Evolutionary conservation across 1,140 invertebrate species (phyloP).

Genomic region (Chlorops oryzae): DNA sequence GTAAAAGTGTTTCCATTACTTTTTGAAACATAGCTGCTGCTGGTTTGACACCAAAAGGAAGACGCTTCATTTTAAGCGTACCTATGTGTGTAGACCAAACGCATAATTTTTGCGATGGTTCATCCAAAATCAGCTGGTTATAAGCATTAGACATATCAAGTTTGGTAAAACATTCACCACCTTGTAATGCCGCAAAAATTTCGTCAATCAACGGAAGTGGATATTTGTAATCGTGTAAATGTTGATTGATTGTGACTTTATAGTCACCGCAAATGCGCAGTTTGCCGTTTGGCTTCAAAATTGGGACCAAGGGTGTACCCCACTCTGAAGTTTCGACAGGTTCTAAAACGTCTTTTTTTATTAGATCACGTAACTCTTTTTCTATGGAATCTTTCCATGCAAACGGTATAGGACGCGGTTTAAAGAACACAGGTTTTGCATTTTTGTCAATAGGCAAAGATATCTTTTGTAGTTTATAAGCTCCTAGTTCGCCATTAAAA

Average conservation of each 20-base stretch:
- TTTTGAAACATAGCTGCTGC: conserved; percentile 38
- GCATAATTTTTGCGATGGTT: conserved; percentile 24
- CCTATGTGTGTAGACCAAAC: conserved; percentile 33
- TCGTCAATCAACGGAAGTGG: conserved; percentile 33
- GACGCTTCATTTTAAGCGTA: conserved; percentile 27
- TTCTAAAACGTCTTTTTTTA: neutral
- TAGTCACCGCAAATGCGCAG: conserved; percentile 3
- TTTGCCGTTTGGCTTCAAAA: conserved; percentile 1
- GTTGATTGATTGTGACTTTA: conserved; percentile 16
- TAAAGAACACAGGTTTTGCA: conserved; percentile 1
- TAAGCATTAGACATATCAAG: conserved; percentile 28
- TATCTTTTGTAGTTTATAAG: neutral
- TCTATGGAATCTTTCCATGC: neutral
- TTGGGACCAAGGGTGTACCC: conserved; percentile 3
- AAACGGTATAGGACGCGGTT: neutral
- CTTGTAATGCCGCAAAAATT: conserved; percentile 25
- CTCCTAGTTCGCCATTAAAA: conserved; percentile 1
- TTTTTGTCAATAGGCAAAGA: neutral
- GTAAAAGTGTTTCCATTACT: conserved; percentile 29
- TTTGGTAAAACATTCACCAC: conserved; percentile 30
- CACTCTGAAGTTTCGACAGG: conserved; percentile 1
- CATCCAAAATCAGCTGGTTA: conserved; percentile 22
- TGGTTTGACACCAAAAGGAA: conserved; percentile 31
- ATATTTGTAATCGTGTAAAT: conserved; percentile 22
- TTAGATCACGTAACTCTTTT: neutral